A percentile compares a stretch with the other conserved stretches of the same genome.
Evolutionary conservation across 2,113 vertebrate genomes (phyloP).

Genomic region (Pterophyllum scalare): DNA sequence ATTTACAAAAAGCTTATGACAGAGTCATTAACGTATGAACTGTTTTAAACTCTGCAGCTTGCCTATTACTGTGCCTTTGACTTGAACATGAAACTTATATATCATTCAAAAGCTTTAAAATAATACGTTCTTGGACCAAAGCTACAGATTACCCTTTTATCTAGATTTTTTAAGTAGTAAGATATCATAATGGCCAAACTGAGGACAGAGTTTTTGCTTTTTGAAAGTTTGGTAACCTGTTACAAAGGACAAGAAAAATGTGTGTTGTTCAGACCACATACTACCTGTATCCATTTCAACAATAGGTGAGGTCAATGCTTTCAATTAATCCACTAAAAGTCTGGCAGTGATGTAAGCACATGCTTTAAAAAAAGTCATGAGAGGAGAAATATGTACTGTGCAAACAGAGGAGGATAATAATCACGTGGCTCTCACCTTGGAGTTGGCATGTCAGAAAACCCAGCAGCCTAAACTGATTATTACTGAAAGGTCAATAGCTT

Average conservation of each 20-base stretch:
- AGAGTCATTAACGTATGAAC: not conserved
- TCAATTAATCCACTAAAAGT: not conserved
- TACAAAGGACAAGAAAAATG: not conserved
- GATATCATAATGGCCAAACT: constrained; percentile 21
- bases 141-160: not conserved
- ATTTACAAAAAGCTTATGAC: not conserved
- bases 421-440: constrained; percentile 71
- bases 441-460: constrained; percentile 73
- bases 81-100: not conserved
- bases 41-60: not conserved
- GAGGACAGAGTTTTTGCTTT: not conserved
- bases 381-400: not conserved
- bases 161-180: not conserved
- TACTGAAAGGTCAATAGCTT: constrained; percentile 37
- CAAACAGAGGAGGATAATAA: not conserved
- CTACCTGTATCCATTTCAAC: not conserved
- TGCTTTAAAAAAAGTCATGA: not conserved
- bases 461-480: constrained; percentile 16
- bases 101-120: not conserved
- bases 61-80: not conserved
- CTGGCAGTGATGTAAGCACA: not conserved
- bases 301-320: not conserved
- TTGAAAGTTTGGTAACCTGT: not conserved
- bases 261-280: not conserved
- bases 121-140: not conserved